A percentile compares a stretch with the other conserved stretches of the same genome.
Evolutionary conservation across 2,113 vertebrate species (phyloP).

Genomic region (Equus quagga): DNA sequence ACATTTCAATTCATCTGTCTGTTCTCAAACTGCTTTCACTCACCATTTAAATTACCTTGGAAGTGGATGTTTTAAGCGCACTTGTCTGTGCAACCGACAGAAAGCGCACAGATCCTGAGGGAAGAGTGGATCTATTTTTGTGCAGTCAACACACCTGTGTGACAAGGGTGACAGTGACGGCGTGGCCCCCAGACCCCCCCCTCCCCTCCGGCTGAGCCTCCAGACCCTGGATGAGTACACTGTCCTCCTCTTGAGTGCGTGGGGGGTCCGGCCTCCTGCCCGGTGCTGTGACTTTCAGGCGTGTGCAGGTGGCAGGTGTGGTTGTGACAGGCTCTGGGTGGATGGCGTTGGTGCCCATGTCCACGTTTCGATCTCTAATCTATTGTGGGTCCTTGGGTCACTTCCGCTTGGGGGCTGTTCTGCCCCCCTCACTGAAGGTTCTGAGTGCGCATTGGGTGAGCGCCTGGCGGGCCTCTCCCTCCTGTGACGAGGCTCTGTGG

Average conservation of each 20-base stretch:
- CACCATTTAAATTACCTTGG: rapidly evolving
- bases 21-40: too few relatives aligned
- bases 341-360: background rate
- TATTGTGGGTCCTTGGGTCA: background rate
- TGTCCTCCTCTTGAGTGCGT: rapidly evolving
- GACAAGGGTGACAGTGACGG: background rate
- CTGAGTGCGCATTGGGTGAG: background rate
- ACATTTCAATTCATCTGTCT: rapidly evolving
- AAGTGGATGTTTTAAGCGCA: rapidly evolving
- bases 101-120: rapidly evolving
- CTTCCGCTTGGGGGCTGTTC: rapidly evolving
- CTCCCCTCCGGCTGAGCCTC: rapidly evolving
- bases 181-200: background rate
- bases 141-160: background rate
- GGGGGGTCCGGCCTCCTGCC: background rate
- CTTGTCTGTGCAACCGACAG: rapidly evolving
- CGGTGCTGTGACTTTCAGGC: background rate
- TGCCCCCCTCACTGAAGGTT: background rate
- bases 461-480: background rate
- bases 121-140: rapidly evolving
- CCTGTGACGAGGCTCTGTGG: background rate
- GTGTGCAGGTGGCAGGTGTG: rapidly evolving
- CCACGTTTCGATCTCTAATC: background rate
- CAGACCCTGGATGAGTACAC: rapidly evolving
- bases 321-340: background rate